These are phyloP conservation scores for Cassiopea andromeda DNA, from an alignment of 30 jellyfish, hydroid and myxozoan genomes.

Conservation along the genomic window DNA sequence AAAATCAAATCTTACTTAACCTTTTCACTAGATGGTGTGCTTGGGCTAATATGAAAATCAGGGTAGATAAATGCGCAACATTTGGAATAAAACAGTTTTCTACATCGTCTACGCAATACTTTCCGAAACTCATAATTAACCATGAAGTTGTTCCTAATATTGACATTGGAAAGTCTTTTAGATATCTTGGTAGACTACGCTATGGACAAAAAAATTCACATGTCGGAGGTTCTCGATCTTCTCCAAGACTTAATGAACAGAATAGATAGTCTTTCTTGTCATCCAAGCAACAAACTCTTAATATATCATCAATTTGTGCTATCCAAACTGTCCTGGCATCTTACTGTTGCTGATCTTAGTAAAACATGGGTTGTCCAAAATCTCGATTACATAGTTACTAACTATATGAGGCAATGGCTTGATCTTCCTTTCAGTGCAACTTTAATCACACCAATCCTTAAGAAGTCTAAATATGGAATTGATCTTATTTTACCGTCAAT, in stretches of 20 bases:
- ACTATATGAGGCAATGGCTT: not conserved
- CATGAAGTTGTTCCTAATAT: not conserved
- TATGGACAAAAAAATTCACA: not conserved
- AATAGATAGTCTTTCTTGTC: not conserved
- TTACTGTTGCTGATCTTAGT: slow-evolving; percentile 5
- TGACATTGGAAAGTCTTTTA: not conserved
- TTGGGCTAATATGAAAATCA: no score
- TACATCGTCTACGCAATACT: no score
- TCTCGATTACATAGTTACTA: not conserved
- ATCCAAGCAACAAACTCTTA: not conserved
- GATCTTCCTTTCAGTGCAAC: slow-evolving; percentile 8
- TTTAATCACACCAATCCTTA: not conserved
- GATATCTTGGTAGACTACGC: not conserved
- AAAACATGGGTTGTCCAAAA: not conserved
- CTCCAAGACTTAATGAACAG: not conserved
- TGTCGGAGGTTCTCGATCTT: not conserved
- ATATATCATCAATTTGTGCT: not conserved
- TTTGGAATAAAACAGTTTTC: no score
- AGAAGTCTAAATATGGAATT: not conserved
- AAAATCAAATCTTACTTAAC: no score
- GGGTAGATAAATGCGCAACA: no score
- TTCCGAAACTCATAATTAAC: not conserved
- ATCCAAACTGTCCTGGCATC: not conserved
- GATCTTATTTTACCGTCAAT: not conserved
- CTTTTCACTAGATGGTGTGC: no score